Evolutionary conservation across 2,113 vertebrate genomes (phyloP), one percentile per base, ranked within the genome.

Genomic region (Colinus virginianus): DNA sequence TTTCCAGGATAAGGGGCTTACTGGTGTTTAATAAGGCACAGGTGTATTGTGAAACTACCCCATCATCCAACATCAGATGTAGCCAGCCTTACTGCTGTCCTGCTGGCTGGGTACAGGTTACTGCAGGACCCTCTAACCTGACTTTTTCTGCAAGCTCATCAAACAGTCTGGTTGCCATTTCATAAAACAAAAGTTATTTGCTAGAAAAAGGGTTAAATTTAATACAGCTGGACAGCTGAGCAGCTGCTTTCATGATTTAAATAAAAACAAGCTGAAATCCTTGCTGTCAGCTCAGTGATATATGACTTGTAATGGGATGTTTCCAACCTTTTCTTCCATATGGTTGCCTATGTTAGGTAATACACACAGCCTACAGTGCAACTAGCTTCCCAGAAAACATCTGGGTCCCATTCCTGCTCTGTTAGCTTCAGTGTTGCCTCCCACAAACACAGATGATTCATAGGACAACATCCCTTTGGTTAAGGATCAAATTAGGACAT

Each of bases 211-310:
- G 97, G 98, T 98, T 98, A 98, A 98, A 97, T 97, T 97, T 97
- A 97, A 97, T 98, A 92, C 96, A 97, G 97, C 95, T 95, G 97
- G 98, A 98, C 97, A 98, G 97, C 94, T 93, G 91, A 97, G 97
- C 98, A 98, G 98, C 98, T 98, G 98, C 98, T 97, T 98, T 98
- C 97, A 98, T 98, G 98, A 98, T 98, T 98, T 98, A 98, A 99
- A 98, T 98, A 97, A 98, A 99, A 99, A 98, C 98, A 99, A 98
- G 97, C 98, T 98, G 97, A 98, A 98, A 98, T 98, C 97, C 96
- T 97, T 97, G 97, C 98, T 98, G 98, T 99, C 98, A 98, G 97
- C 83, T 93, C 78, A 86, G 97, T 99, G 98, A 99, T 99, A 97
- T 98, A 99, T 97, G 98, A 98, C 98, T 98, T 98, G 98, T 98